A percentile compares a stretch with the other conserved stretches of the same genome.
These are phyloP conservation scores for Acrossocheilus wenchowensis DNA, from an alignment of 2,797 vertebrate species.

Conservation along the genomic window DNA sequence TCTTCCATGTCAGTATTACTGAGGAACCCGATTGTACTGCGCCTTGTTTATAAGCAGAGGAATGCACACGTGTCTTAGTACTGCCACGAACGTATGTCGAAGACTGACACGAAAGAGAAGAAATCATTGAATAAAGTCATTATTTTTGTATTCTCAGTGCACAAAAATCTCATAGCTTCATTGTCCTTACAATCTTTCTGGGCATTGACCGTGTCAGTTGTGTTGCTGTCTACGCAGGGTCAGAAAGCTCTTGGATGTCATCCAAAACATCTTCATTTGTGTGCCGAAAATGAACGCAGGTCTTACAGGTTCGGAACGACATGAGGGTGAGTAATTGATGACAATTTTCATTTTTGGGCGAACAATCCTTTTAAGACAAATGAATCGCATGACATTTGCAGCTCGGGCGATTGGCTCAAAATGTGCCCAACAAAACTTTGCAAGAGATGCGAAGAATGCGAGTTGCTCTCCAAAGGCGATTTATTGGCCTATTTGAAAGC, in stretches of 20 bases:
- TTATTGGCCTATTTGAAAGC: conserved; percentile 16
- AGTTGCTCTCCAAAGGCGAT: conserved; percentile 31
- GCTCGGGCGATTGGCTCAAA: conserved; percentile 2
- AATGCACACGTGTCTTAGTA: too few relatives aligned
- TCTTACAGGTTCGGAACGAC: not conserved
- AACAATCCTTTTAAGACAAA: not conserved
- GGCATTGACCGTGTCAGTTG: not conserved
- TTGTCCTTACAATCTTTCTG: not conserved
- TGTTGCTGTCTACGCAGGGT: too few relatives aligned
- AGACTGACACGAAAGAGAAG: too few relatives aligned
- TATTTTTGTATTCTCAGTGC: too few relatives aligned
- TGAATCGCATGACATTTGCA: not conserved
- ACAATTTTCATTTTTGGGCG: not conserved
- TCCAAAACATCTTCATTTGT: too few relatives aligned
- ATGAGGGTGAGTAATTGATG: not conserved
- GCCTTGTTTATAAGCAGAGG: too few relatives aligned
- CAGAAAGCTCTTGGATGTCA: too few relatives aligned
- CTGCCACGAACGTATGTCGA: too few relatives aligned
- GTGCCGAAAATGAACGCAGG: not conserved
- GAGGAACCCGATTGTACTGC: too few relatives aligned
- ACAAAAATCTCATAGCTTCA: too few relatives aligned
- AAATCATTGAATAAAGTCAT: too few relatives aligned
- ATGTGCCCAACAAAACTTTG: not conserved
- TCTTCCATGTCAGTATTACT: too few relatives aligned
- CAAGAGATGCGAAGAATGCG: conserved; percentile 14